phyloP scores from a whole-genome alignment of 2,888 invertebrate genomes.

The Hyposoter didymator region DNA sequence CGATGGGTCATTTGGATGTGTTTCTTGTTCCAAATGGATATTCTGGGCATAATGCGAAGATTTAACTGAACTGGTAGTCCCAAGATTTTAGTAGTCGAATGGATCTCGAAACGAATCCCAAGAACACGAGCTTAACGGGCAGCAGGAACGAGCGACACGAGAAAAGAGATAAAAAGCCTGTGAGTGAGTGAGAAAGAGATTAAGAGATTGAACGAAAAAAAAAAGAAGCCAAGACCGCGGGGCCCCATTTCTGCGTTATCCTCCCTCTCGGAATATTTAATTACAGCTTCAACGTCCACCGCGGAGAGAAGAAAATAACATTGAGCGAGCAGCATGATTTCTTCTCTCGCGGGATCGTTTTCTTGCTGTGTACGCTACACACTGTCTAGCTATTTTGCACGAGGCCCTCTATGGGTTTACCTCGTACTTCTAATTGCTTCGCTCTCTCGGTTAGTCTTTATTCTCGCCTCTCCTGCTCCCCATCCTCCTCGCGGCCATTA shows the following conservation, averaged over 20 bases:
- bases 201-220: conserved; percentile 21
- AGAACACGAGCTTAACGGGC: conserved; percentile 61
- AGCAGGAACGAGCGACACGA: conserved; percentile 42
- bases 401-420: conserved; percentile 80
- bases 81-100: conserved; percentile 40
- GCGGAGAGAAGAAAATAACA: conserved; percentile 80
- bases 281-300: conserved; percentile 79
- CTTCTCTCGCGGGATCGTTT: conserved; percentile 66
- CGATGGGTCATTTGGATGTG: conserved; percentile 39
- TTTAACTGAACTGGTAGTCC: conserved; percentile 34
- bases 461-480: conserved; percentile 37
- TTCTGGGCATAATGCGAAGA: conserved; percentile 41
- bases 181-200: conserved; percentile 12
- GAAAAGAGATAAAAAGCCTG: conserved; percentile 8
- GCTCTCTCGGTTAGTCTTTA: conserved; percentile 61
- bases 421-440: conserved; percentile 83
- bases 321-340: conserved; percentile 60
- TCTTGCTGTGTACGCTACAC: conserved; percentile 63
- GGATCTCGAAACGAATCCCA: conserved; percentile 65
- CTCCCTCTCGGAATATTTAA: conserved; percentile 79
- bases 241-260: conserved; percentile 59
- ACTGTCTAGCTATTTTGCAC: conserved; percentile 64
- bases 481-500: conserved; percentile 66
- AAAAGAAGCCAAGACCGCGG: conserved; percentile 56
- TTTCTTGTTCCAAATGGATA: conserved; percentile 56